Evolutionary conservation across 2,888 invertebrate genomes (phyloP), one percentile per base, ranked within the genome.

Genomic region (Rotaria macrura): DNA sequence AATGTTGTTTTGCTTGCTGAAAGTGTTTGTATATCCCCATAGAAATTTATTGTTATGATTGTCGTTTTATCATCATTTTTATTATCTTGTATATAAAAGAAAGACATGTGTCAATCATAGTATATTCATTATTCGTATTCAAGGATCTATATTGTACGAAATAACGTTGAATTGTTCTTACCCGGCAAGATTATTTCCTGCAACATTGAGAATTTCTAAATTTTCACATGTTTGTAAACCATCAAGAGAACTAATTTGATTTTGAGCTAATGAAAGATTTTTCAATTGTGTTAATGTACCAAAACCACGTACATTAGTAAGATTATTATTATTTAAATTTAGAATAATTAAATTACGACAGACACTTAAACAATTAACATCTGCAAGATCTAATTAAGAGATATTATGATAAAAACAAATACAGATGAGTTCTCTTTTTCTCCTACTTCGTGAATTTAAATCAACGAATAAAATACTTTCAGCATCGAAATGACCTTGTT

Each of bases 211-310:
- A 47, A 47, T 40, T 84, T 84, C 72, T 40, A 85, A 74, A 40
- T 40, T 85, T 84, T 85, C 85, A 43, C 84, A 47, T 40, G 47
- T 25, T 34, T 84, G 74, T 17, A 85, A 38, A 29, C 85, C 85
- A n/a, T 38, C 85, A 84, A 49, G 25, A 25, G 72, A 72, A 38
- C 3, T 17, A 72, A 72, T 38, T 38, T 38, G 72, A 72, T 72
- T 72, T 38, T 38, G 20, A 20, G 38, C 20, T 72, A 72, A 72
- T 20, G 20, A 34, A 7, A 72, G 25, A 23, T 2, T 34, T 72
- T 72, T 38, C 12, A 72, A 72, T 40, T 38, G 40, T 38, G 23
- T 40, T 7, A 72, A 38, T 72, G n/a, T n/a, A 25, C 72, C 72
- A 72, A 72, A 72, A 38, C 20, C 23, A 23, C 72, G 72, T 23